A percentile compares a stretch with the other conserved stretches of the same genome.
Evolutionary conservation across 2,113 vertebrate genomes (phyloP).

Genomic region (Antechinus stuartii): DNA sequence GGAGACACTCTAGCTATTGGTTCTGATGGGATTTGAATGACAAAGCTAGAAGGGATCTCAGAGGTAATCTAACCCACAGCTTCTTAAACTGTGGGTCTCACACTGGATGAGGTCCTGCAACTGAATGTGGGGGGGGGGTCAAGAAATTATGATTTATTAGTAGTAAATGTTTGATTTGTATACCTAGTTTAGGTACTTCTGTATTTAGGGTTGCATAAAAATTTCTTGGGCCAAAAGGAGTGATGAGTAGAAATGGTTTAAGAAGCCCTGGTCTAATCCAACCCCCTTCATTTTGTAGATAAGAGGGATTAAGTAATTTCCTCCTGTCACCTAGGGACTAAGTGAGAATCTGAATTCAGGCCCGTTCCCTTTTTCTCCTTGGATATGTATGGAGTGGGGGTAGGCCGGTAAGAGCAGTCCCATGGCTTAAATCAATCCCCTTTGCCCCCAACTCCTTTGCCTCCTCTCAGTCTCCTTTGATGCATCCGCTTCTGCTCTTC

Average conservation of each 20-base stretch:
- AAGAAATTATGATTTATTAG: too few species aligned
- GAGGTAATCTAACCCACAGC: not conserved
- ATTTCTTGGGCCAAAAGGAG: too few species aligned
- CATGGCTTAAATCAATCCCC: rapidly evolving
- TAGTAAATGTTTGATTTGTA: too few species aligned
- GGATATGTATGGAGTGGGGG: not conserved
- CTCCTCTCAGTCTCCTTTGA: not conserved
- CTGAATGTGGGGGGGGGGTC: too few species aligned
- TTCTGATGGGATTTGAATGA: not conserved
- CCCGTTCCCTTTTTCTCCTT: not conserved
- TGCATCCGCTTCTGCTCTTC: not conserved
- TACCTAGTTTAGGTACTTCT: too few species aligned
- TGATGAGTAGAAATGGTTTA: too few species aligned
- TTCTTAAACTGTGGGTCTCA: too few species aligned
- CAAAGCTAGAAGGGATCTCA: not conserved
- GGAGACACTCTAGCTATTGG: not conserved
- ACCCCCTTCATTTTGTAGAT: not conserved
- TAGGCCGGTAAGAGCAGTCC: not conserved
- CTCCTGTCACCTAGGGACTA: not conserved
- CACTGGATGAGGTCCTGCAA: too few species aligned
- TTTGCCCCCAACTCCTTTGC: rapidly evolving
- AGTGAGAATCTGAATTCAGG: not conserved
- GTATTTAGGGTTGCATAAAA: too few species aligned
- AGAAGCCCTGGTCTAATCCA: not conserved
- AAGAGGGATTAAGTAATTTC: not conserved